Evolutionary conservation across 2,888 invertebrate species (phyloP).

Genomic region (Lasioglossum pauxillum): DNA sequence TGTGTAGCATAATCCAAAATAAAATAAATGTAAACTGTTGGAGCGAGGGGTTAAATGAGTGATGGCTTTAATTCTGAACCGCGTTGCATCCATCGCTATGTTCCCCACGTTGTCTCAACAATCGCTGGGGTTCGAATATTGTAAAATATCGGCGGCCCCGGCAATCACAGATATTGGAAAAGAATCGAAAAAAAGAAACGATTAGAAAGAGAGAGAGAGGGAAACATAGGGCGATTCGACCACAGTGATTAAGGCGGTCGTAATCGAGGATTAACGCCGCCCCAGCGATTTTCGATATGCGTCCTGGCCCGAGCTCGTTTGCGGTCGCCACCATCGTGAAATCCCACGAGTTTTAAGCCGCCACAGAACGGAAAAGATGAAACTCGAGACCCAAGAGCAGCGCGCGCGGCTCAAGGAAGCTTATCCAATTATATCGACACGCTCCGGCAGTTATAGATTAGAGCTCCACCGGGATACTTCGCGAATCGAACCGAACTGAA

Average conservation of each 20-base stretch:
- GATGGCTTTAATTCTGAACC: neutral
- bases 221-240: neutral
- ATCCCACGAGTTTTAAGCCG: constrained; percentile 62
- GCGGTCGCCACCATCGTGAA: constrained; percentile 18
- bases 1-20: no score
- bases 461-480: constrained; percentile 15
- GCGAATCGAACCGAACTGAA: constrained; percentile 8
- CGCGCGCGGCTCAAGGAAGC: constrained; percentile 30
- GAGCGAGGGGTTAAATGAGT: no score
- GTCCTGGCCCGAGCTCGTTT: constrained; percentile 27
- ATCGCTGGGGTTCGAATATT: constrained; percentile 65
- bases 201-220: no score
- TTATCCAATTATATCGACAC: constrained; percentile 58
- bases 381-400: constrained; percentile 37
- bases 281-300: constrained; percentile 59
- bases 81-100: neutral
- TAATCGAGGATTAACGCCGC: constrained; percentile 66
- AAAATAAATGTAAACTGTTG: no score
- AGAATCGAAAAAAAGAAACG: constrained; percentile 38
- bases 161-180: constrained; percentile 77
- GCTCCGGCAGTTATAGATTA: constrained; percentile 33
- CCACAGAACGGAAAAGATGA: constrained; percentile 62
- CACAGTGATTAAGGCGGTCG: constrained; percentile 62
- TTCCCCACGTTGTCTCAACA: neutral
- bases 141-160: constrained; percentile 67